Conservation (phyloP, 2,797 vertebrate species). For the Taeniopygia guttata region DNA sequence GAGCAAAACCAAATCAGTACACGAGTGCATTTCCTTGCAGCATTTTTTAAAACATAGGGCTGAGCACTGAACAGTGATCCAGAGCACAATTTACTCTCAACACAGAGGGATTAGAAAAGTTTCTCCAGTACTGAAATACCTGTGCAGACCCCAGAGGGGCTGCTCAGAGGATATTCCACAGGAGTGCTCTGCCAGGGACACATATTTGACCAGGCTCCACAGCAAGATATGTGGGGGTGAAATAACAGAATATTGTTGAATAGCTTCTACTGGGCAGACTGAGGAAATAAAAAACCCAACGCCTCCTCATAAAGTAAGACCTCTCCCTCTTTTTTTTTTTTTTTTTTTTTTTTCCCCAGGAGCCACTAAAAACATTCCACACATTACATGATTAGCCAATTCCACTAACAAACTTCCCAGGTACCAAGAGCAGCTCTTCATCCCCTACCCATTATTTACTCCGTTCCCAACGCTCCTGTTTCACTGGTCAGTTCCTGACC, state of each 20-base stretch:
- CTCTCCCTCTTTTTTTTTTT: neutral
- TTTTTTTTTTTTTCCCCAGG: neutral
- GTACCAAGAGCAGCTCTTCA: neutral
- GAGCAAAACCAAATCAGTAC: neutral
- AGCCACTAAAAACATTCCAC: neutral
- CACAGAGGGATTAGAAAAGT: neutral
- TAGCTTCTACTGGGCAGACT: neutral
- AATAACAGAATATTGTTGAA: neutral
- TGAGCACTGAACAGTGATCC: neutral
- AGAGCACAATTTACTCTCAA: neutral
- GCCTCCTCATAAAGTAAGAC: neutral
- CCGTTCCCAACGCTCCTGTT: rapidly evolving
- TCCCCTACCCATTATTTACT: neutral
- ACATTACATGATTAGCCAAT: no score
- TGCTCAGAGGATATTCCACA: neutral
- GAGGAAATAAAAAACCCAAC: neutral
- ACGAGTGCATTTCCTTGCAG: neutral
- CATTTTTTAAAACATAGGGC: neutral
- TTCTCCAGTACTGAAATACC: neutral
- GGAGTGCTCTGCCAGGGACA: neutral
- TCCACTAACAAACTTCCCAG: neutral
- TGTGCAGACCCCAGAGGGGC: neutral
- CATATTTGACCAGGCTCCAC: neutral
- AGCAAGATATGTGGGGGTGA: neutral
- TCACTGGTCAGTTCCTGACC: rapidly evolving